phyloP scores from a whole-genome alignment of 2,888 invertebrate species.

The Boloria euphrosyne region DNA sequence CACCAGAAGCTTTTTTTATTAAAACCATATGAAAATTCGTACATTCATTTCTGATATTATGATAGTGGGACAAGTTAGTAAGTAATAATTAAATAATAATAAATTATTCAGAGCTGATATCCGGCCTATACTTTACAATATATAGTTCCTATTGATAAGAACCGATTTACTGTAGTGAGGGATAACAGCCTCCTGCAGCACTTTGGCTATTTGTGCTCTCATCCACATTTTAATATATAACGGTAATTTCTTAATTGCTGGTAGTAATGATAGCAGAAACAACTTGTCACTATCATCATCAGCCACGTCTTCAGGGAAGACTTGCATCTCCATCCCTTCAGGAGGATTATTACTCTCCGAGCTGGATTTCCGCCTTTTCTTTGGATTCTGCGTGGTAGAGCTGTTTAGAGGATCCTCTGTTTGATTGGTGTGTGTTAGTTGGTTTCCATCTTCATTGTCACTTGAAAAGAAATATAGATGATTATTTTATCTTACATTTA shows the following conservation, averaged over 20 bases:
- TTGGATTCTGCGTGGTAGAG: conserved; percentile 34
- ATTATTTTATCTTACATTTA: not conserved
- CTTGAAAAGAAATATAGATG: conserved; percentile 21
- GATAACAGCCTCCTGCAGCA: conserved; percentile 74
- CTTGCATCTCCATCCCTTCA: conserved; percentile 65
- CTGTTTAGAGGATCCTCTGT: conserved; percentile 30
- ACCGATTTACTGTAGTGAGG: conserved; percentile 59
- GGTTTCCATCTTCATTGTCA: conserved; percentile 31
- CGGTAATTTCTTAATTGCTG: conserved; percentile 71
- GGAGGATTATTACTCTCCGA: conserved; percentile 47
- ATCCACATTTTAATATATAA: conserved; percentile 75
- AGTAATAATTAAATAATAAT: not conserved
- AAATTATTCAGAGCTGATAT: conserved; percentile 50
- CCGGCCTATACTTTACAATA: conserved; percentile 54
- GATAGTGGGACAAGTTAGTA: too few relatives aligned
- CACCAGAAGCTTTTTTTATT: too few relatives aligned
- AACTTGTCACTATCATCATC: conserved; percentile 69
- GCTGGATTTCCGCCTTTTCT: conserved; percentile 50
- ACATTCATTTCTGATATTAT: too few relatives aligned
- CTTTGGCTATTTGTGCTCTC: conserved; percentile 68
- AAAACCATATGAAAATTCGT: too few relatives aligned
- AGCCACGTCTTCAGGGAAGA: conserved; percentile 57
- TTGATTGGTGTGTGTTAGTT: conserved; percentile 29
- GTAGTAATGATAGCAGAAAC: conserved; percentile 70
- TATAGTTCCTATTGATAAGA: conserved; percentile 48